Base-by-base conservation (phyloP, 2,888 invertebrate genomes). In the Cantharis flavilabris region DNA sequence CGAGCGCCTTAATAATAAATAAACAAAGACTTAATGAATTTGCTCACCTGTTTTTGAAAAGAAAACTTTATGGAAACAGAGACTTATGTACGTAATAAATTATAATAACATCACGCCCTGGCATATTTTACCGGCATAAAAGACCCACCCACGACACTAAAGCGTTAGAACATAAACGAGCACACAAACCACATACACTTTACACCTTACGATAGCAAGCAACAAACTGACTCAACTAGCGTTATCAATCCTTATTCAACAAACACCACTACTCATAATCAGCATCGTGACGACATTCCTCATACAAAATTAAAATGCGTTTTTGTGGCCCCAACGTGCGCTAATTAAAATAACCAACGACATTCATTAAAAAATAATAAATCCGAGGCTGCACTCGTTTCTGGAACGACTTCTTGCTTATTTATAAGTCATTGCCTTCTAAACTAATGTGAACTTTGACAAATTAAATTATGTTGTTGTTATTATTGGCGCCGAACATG, bases 221-320 rank as follows among this genome's bases (percentile, higher is more conserved):
- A 71, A 73, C 30, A 77, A 73, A 77, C 76, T 77, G 76, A 77
- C 76, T 77, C 73, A 77, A 77, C 76, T 77, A 67, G 71, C 71
- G 67, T 71, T 77, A 77, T 74, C 73, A 73, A 65, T 69, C 20
- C 70, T 76, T 76, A 71, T 76, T 77, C 76, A 76, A 76, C 76
- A 73, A 76, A 76, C 70, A 71, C 49, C 71, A 71, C 49, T 73
- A 71, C 62, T 69, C 67, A 62, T 74, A 77, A 77, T 77, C 76
- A 77, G 71, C 73, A 30, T 69, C 69, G 33, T 77, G 76, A 77
- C 76, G 76, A 77, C 76, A 73, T 77, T 77, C 63, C 23, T 26
- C 63, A 33, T 70, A 67, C 71, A 23, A 70, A 49, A 49, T 49
- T 49, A 49, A 49, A n/a, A 49, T n/a, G 49, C 49, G n/a, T 49